A percentile compares a stretch with the other conserved stretches of the same genome.
Evolutionary conservation across 2,113 vertebrate species (phyloP).

Genomic region (Colinus virginianus): DNA sequence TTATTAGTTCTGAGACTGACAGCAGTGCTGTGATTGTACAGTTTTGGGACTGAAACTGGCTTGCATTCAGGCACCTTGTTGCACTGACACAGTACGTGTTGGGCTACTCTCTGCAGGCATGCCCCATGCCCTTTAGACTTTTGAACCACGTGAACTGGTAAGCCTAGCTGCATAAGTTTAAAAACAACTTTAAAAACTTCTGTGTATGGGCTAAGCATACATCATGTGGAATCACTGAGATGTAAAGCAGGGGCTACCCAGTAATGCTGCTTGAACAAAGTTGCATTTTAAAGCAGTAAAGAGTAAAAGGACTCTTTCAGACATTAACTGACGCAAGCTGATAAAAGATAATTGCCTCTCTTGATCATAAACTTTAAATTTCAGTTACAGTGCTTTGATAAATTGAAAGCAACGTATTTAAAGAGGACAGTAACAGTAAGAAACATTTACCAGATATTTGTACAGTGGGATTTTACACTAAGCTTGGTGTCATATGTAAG

Average conservation of each 20-base stretch:
- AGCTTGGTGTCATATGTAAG: not conserved
- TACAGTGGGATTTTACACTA: not conserved
- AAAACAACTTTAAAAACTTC: not conserved
- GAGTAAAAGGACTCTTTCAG: not conserved
- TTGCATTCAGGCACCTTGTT: not conserved
- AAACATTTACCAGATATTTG: not conserved
- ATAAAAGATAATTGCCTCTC: not conserved
- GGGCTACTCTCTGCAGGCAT: not conserved
- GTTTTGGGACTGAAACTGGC: not conserved
- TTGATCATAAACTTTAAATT: not conserved
- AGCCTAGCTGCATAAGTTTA: not conserved
- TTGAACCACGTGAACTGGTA: not conserved
- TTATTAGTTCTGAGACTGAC: slow-evolving; percentile 1
- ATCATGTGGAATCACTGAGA: not conserved
- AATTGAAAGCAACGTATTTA: not conserved
- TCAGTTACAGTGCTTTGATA: not conserved
- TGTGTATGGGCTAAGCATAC: not conserved
- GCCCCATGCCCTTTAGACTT: slow-evolving; percentile 24
- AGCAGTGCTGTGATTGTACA: fast-evolving
- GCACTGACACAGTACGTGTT: not conserved
- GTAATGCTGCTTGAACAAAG: not conserved
- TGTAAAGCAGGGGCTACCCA: not conserved
- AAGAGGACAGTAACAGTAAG: not conserved
- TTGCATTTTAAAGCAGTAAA: not conserved
- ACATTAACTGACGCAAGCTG: not conserved